These are phyloP conservation scores for Cuculus canorus DNA, from an alignment of 2,797 vertebrate species.

Conservation along the genomic window DNA sequence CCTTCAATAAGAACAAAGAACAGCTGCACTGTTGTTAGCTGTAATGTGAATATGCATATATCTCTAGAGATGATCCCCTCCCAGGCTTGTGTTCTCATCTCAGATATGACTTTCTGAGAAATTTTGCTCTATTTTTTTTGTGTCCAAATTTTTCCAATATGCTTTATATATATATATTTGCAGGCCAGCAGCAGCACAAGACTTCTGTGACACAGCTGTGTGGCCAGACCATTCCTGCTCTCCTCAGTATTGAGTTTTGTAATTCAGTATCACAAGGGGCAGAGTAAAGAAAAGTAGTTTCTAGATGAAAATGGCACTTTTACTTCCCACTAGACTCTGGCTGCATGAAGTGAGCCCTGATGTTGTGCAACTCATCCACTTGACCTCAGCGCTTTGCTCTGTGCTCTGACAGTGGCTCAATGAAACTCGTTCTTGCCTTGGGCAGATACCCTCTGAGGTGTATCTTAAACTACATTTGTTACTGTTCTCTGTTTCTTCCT, in stretches of 20 bases:
- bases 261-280: neutral
- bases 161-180: neutral
- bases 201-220: neutral
- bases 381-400: neutral
- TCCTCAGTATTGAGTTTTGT: neutral
- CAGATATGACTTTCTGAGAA: neutral
- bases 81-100: neutral
- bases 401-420: neutral
- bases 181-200: neutral
- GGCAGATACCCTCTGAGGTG: neutral
- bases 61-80: neutral
- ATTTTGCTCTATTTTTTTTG: neutral
- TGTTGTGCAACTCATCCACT: neutral
- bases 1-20: constrained; percentile 7
- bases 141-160: neutral
- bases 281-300: neutral
- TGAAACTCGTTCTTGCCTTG: neutral
- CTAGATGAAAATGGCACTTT: neutral
- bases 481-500: neutral
- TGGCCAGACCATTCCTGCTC: neutral
- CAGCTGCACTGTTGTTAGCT: neutral
- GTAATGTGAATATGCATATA: neutral
- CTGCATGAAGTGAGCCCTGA: neutral
- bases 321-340: neutral
- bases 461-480: neutral